These are phyloP conservation scores for Drosophila athabasca DNA, from an alignment of 1,140 invertebrate species.

Conservation along the genomic window DNA sequence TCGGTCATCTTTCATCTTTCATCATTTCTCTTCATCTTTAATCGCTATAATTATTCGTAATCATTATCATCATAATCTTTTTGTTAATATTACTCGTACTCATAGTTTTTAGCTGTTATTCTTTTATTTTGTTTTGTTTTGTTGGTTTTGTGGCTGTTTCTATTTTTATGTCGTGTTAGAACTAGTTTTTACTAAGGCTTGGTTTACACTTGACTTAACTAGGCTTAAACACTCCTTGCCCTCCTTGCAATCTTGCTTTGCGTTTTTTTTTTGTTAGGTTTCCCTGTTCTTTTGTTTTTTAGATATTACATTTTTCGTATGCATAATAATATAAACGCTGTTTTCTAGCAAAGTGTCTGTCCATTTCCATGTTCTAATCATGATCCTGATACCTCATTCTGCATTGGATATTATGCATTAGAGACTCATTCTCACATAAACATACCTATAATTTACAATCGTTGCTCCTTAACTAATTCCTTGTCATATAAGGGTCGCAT, in stretches of 20 bases:
- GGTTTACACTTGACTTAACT: slow-evolving; percentile 78
- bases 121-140: slow-evolving; percentile 16
- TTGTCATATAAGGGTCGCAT: slow-evolving; percentile 11
- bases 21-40: slow-evolving; percentile 15
- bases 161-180: slow-evolving; percentile 53
- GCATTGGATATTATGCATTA: not conserved
- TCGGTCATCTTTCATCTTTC: slow-evolving; percentile 1
- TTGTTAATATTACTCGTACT: slow-evolving; percentile 27
- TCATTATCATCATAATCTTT: slow-evolving; percentile 48
- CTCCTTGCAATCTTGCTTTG: not conserved
- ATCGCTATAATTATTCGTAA: slow-evolving; percentile 49
- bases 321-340: slow-evolving; percentile 71
- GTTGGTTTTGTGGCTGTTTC: slow-evolving; percentile 11
- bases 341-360: slow-evolving; percentile 23
- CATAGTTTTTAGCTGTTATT: slow-evolving; percentile 20
- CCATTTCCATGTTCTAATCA: slow-evolving; percentile 11
- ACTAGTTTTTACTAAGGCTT: slow-evolving; percentile 81
- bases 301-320: slow-evolving; percentile 64
- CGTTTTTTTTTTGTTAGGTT: slow-evolving; percentile 32
- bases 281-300: slow-evolving; percentile 41
- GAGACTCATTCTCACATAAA: slow-evolving; percentile 31
- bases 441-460: slow-evolving; percentile 66
- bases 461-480: slow-evolving; percentile 50
- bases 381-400: slow-evolving; percentile 14
- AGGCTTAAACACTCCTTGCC: slow-evolving; percentile 20